Conservation (phyloP, 2,113 vertebrate genomes). For the Leptodactylus fuscus region DNA sequence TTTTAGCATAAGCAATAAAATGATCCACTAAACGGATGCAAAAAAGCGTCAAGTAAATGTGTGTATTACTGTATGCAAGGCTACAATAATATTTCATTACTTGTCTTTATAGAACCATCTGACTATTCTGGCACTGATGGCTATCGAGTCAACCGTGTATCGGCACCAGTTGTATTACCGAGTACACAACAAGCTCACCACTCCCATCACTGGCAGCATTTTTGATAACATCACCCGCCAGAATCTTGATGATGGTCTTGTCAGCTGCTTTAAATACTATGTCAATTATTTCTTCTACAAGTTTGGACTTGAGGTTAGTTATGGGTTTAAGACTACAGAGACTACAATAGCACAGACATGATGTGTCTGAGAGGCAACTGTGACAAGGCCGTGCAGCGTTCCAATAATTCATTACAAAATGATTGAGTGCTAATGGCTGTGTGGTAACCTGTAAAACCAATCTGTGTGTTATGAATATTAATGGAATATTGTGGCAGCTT, state of each 20-base stretch:
- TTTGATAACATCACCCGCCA: conserved; percentile 69
- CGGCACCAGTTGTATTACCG: conserved; percentile 71
- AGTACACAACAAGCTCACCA: conserved; percentile 67
- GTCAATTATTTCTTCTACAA: conserved; percentile 78
- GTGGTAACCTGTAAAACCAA: too few species aligned
- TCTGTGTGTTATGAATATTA: too few species aligned
- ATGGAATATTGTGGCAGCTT: too few species aligned
- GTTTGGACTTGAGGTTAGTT: conserved; percentile 77
- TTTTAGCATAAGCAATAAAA: too few species aligned
- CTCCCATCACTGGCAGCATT: conserved; percentile 65
- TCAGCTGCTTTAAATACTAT: conserved; percentile 74
- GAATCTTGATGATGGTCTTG: conserved; percentile 69
- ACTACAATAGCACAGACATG: too few species aligned
- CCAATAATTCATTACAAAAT: too few species aligned
- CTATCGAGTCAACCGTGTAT: conserved; percentile 71
- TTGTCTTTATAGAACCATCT: conserved; percentile 70
- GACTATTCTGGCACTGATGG: conserved; percentile 70
- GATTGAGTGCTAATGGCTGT: too few species aligned
- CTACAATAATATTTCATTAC: not conserved
- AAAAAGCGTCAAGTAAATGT: too few species aligned
- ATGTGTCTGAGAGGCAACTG: too few species aligned
- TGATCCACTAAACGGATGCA: too few species aligned
- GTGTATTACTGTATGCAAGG: not conserved
- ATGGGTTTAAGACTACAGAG: not conserved
- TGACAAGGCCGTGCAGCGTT: too few species aligned